Evolutionary conservation across 1,140 invertebrate genomes (phyloP).

Genomic region (Caligus rogercresseyi): DNA sequence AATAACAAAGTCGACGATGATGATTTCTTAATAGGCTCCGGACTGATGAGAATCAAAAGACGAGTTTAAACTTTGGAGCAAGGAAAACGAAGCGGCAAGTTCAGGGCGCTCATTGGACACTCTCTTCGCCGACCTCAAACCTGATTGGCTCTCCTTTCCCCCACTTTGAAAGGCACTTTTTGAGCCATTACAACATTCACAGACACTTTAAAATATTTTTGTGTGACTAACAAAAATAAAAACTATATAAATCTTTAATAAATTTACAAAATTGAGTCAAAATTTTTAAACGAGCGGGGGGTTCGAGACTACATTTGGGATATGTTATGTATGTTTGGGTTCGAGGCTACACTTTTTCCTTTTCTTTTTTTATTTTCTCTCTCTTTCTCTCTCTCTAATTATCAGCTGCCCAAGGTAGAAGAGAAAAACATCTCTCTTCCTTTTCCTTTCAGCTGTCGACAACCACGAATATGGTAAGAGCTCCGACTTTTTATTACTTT

Average conservation of each 20-base stretch:
- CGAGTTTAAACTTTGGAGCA: background rate
- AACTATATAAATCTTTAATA: background rate
- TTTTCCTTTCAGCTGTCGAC: background rate
- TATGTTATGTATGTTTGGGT: background rate
- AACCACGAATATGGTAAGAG: background rate
- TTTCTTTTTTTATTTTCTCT: too few species aligned
- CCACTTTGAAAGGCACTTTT: background rate
- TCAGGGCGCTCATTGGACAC: background rate
- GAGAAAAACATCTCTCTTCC: background rate
- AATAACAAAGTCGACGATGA: background rate
- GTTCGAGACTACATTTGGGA: constrained; percentile 5
- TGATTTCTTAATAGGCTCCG: background rate
- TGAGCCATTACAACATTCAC: background rate
- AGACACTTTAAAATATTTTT: background rate
- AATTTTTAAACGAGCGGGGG: constrained; percentile 5
- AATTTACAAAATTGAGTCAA: background rate
- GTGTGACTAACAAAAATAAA: background rate
- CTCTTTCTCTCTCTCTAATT: too few species aligned
- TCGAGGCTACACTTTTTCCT: too few species aligned
- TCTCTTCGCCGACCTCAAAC: background rate
- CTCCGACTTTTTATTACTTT: background rate
- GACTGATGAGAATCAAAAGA: background rate
- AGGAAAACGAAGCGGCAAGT: background rate
- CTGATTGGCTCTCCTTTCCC: constrained; percentile 11
- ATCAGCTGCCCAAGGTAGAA: too few species aligned